phyloP scores from a whole-genome alignment of 2,888 invertebrate genomes.

The Spodoptera littoralis region DNA sequence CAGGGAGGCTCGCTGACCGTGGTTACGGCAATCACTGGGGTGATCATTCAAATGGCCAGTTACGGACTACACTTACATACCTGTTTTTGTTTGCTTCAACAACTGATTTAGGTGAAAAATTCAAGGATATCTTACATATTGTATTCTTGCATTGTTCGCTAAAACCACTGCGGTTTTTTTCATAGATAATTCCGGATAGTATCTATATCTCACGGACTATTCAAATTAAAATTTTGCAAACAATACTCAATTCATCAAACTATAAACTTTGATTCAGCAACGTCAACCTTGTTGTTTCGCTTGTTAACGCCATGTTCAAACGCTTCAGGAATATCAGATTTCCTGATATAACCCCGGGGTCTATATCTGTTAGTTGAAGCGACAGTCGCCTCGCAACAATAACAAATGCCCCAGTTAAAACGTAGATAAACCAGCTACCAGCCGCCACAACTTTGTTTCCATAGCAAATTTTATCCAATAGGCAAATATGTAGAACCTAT shows the following conservation, averaged over 20 bases:
- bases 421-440: constrained; percentile 57
- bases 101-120: not conserved
- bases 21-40: constrained; percentile 49
- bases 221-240: not conserved
- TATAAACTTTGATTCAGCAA: constrained; percentile 6
- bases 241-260: not conserved
- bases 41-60: constrained; percentile 52
- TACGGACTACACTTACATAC: constrained; percentile 13
- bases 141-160: not conserved
- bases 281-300: constrained; percentile 14
- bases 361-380: constrained; percentile 41
- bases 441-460: constrained; percentile 54
- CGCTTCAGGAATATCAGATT: constrained; percentile 37
- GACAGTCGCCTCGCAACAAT: constrained; percentile 52
- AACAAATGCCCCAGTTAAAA: constrained; percentile 60
- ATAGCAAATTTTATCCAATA: constrained; percentile 54
- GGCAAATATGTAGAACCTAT: not conserved
- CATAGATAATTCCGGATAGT: not conserved
- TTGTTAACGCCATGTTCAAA: constrained; percentile 20
- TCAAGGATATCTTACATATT: not conserved
- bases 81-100: constrained; percentile 17
- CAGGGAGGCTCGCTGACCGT: constrained; percentile 43
- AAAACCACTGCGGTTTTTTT: not conserved
- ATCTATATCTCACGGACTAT: too few species aligned
- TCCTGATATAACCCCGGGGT: constrained; percentile 16